Evolutionary conservation across 2,888 invertebrate species (phyloP), one percentile per base, ranked within the genome.

Genomic region (Nephrotoma flavescens): DNA sequence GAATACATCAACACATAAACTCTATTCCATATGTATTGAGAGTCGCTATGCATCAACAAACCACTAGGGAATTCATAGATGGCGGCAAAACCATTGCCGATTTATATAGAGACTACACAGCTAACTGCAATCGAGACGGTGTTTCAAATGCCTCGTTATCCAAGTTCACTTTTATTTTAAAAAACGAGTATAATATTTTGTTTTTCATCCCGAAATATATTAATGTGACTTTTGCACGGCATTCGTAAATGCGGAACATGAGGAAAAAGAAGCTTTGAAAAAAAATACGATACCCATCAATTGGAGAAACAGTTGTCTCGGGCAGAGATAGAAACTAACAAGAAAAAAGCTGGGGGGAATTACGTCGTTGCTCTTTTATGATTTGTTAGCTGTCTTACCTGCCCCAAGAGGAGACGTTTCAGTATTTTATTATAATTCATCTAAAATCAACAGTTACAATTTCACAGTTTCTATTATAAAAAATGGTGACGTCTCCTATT

Each of bases 331-430:
- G 41, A 84, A 86, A 86, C 88, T 88, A 87, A 89, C 88, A 84
- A 88, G 87, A 85, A 88, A 88, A 86, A 88, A 88, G 87, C 89
- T 88, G 86, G 88, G 88, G 86, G 88, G 57, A 87, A 88, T 57
- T 83, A 87, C 86, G n/a, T 88, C 42, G 88, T 88, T 15, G 87
- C 88, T n/a, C n/a, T 88, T 88, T 15, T 90, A 89, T 87, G 89
- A 90, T 86, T 88, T 90, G 5, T 89, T 89, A 86, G 89, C 89
- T 12, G 89, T 89, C 5, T 88, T 90, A 31, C 89, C 90, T 86
- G 89, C 89, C 83, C 89, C 90, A 0, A 89, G 89, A 88, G 89
- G 89, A 42, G 89, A 90, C 9, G 87, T 88, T 11, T 89, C 31
- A 31, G 31, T 31, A 31, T 31, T 31, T 31, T 31, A 31, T 31